Evolutionary conservation across 2,113 vertebrate genomes (phyloP), one percentile per base, ranked within the genome.

Genomic region (Cairina moschata): DNA sequence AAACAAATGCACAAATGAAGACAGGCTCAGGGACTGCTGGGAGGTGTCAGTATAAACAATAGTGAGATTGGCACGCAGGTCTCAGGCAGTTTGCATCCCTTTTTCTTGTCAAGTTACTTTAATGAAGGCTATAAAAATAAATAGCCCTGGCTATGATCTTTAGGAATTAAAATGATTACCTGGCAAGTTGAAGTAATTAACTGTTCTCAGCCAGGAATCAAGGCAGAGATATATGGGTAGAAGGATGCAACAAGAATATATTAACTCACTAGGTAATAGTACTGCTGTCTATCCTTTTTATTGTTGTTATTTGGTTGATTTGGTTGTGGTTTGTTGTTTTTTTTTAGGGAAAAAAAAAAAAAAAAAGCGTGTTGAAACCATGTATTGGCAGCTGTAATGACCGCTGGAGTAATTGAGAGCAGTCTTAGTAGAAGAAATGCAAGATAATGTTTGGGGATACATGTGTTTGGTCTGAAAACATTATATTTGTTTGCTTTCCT

Each of bases 121-220:
- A 97, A 95, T 94, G 91, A 96, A 91, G 74, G 84, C 91, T 90
- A 74, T 97, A 96, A 97, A 97, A 97, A 96, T 83, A 96, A 97
- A 95, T 94, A 92, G 82, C 85, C 17, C 1, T 75, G 83, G 76
- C 87, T 94, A 59, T 96, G 95, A 96, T 95, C 90, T 96, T 87
- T 74, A 90, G 67, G 91, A 95, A 97, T 93, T 90, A 91, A 95
- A 97, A 96, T 96, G 36, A 96, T 96, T 94, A 93, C 79, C 90
- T 96, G 93, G 96, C 93, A 97, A 90, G 72, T 89, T 84, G 91
- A 86, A 95, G 94, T 92, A 94, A 97, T 96, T 96, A 94, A 95
- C 92, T 93, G 36, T 95, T 95, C 93, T 87, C 93, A 96, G 83
- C 72, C 72, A 92, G 68, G 91, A 94, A 79, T 92, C 93, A 97